Evolutionary conservation across 2,888 invertebrate species (phyloP), one percentile per base, ranked within the genome.

Genomic region (Acrocera orbiculus): DNA sequence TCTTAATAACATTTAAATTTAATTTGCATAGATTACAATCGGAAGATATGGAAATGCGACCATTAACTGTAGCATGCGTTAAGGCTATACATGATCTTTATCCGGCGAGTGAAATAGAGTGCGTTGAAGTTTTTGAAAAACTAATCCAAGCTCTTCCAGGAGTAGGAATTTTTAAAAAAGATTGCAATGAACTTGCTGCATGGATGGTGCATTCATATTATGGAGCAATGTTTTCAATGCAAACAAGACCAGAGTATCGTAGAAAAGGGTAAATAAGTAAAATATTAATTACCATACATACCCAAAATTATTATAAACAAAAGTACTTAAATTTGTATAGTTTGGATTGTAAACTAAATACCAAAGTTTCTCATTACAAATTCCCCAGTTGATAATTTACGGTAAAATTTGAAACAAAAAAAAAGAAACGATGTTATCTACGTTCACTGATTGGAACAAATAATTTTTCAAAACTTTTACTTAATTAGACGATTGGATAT

Each of bases 141-240:
- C 66, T 85, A 39, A 78, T 83, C 40, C 69, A 70, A 37, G 73
- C 72, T 49, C 65, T 85, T 44, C 82, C 83, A 8, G 83, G 82
- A 13, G 78, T 77, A 54, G 85, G 83, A 23, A 73, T 85, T 42
- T 83, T 83, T 58, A 73, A 69, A 49, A 45, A 54, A 47, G 53
- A 56, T 44, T 67, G 67, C 35, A 79, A 77, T 31, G 71, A 76
- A 47, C 63, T 85, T 42, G 83, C 82, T 22, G 85, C 85, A 16
- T 85, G 85, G 85, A 85, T 85, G 85, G 79, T 85, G 30, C 85
- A 85, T 57, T 82, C 82, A 14, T 85, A 85, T 61, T 85, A 85
- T 58, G 85, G 85, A 16, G 85, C 85, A 40, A 85, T 85, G 85
- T 85, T 85, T 64, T 83, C 83, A 32, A 85, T 85, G 85, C 83